These are phyloP conservation scores for Hymenochirus boettgeri DNA, from an alignment of 2,113 vertebrate species.

Conservation along the genomic window DNA sequence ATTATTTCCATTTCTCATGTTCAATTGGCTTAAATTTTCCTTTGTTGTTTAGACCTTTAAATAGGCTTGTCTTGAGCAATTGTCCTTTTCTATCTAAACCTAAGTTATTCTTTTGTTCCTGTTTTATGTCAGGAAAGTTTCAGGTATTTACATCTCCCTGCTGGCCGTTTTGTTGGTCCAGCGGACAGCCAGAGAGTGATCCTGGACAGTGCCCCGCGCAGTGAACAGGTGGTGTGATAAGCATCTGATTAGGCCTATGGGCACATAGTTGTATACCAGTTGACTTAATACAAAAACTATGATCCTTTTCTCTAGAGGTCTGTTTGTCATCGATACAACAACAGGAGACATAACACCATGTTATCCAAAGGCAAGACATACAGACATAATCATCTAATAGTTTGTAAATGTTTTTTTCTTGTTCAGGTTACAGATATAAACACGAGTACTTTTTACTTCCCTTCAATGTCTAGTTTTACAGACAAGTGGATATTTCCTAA, in stretches of 20 bases:
- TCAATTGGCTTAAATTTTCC: no score
- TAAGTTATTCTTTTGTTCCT: conserved; percentile 7
- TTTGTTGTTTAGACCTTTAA: no score
- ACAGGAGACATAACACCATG: conserved; percentile 47
- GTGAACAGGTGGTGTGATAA: conserved; percentile 64
- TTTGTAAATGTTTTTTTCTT: no score
- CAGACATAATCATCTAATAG: no score
- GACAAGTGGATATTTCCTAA: no score
- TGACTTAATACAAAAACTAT: not conserved
- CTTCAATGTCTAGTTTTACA: no score
- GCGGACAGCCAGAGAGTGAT: conserved; percentile 78
- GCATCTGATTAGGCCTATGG: fast-evolving
- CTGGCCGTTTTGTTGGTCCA: conserved; percentile 83
- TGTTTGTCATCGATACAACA: conserved; percentile 61
- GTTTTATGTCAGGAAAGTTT: conserved; percentile 67
- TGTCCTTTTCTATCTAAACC: not conserved
- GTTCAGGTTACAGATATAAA: no score
- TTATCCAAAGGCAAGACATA: conserved; percentile 24
- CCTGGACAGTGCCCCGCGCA: conserved; percentile 73
- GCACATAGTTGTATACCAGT: fast-evolving
- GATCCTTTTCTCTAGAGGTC: conserved; percentile 48
- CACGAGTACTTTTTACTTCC: no score
- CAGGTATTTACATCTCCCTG: conserved; percentile 73
- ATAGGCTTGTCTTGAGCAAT: no score
- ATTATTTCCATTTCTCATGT: no score